Base-by-base conservation (phyloP, 2,797 vertebrate species). In the Argya squamiceps region DNA sequence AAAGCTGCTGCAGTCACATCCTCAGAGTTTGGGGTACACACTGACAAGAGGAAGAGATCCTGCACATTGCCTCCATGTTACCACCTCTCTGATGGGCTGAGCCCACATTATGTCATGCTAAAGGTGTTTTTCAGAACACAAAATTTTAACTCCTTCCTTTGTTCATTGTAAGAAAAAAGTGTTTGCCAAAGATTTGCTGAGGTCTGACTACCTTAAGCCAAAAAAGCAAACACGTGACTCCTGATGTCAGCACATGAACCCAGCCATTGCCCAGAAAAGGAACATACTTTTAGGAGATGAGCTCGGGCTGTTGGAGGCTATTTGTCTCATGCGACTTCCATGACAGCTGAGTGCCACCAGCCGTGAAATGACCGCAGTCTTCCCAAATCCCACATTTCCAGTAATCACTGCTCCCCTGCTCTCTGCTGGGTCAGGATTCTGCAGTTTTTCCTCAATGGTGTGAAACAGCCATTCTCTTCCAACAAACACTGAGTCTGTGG, bases 341-440 rank as follows among this genome's bases (percentile, higher is more conserved):
- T 99, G 99, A 96, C 99, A 99, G 98, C 99, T 99, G 65, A 99
- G 98, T 0, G 99, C 99, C 81, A 99, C 99, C 91, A 99, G 98
- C 69, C 99, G 98, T 39, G 99, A 99, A 96, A 99, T 98, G 80
- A 99, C 94, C 11, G 99, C 99, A 0, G 99, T 99, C 98, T 99
- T 99, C 92, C 99, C 99, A 87, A 99, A 99, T 26, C 99, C 99
- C 93, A 99, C 99, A 10, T 98, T 99, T 68, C 99, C 99, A 89
- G 99, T 98, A 37, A 99, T 98, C 17, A 99, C 98, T 0, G 98
- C 98, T 15, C 99, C 99, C 34, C 98, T 98, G 93, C 75, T 98
- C 95, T 98, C 98, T 12, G 95, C 80, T 23, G 97, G 97, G 65
- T 98, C 98, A 13, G 96, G 67, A 76, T 93, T 97, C 97, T 97